phyloP scores from a whole-genome alignment of 2,888 invertebrate species.

The Lithodes maja region DNA sequence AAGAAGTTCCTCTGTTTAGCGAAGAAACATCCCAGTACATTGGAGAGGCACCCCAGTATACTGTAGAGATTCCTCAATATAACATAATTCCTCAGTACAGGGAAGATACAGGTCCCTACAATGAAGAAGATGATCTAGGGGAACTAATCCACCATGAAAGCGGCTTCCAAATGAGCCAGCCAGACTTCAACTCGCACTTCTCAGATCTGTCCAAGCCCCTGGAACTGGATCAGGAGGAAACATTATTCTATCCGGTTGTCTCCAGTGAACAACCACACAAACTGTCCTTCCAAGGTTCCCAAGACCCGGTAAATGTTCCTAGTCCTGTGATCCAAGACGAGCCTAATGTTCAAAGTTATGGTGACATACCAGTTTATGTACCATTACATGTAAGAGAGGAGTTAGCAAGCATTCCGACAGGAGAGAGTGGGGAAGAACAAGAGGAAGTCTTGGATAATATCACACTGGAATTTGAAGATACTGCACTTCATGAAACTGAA shows the following conservation, averaged over 20 bases:
- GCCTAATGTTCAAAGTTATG: background rate
- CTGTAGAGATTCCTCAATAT: background rate
- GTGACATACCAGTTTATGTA: background rate
- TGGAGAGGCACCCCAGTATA: too few species aligned
- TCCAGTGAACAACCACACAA: slow-evolving; percentile 2
- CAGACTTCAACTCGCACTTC: background rate
- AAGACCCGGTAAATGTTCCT: background rate
- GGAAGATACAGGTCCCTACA: background rate
- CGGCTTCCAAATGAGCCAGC: background rate
- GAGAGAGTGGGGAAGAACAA: background rate
- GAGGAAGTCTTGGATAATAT: background rate
- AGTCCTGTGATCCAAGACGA: background rate
- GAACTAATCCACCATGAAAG: background rate
- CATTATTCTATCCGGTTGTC: background rate
- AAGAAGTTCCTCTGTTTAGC: too few species aligned
- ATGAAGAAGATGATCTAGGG: background rate
- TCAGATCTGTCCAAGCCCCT: background rate
- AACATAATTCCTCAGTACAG: background rate
- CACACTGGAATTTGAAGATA: background rate
- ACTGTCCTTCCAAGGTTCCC: background rate
- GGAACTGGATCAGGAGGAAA: background rate
- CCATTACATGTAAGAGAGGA: background rate
- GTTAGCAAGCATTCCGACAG: background rate
- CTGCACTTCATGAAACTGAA: background rate
- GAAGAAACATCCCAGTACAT: too few species aligned